A percentile compares a stretch with the other conserved stretches of the same genome.
Evolutionary conservation across 2,797 vertebrate genomes (phyloP).

Genomic region (Petrocephalus sullivani): DNA sequence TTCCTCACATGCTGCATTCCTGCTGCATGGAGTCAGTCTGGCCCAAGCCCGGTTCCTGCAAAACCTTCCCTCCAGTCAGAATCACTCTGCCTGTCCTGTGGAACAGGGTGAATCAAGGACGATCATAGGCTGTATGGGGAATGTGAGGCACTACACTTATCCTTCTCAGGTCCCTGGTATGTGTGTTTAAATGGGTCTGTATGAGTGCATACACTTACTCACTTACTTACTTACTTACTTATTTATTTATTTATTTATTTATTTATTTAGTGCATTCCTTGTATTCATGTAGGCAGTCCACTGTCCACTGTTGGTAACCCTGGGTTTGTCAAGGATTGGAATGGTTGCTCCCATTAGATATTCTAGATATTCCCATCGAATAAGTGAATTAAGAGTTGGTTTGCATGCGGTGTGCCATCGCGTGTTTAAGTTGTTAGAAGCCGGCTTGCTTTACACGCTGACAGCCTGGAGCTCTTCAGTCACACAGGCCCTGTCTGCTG

Average conservation of each 20-base stretch:
- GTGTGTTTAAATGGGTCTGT: neutral
- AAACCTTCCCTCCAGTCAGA: neutral
- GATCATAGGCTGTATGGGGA: neutral
- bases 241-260: too few relatives aligned
- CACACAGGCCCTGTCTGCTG: neutral
- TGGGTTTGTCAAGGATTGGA: neutral
- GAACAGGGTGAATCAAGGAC: neutral
- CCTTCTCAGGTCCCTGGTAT: neutral
- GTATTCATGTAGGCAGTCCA: neutral
- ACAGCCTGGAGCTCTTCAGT: neutral
- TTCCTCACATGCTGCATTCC: neutral
- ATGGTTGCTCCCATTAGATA: neutral
- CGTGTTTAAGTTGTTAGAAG: neutral
- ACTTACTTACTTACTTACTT: too few relatives aligned
- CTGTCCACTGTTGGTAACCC: neutral
- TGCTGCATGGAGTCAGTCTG: conserved; percentile 18
- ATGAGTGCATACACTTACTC: neutral
- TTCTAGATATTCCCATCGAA: neutral
- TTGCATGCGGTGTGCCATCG: neutral
- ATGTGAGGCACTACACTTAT: neutral
- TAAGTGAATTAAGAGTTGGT: neutral
- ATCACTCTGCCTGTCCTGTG: neutral
- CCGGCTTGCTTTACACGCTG: neutral
- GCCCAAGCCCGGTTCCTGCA: neutral
- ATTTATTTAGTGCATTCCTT: neutral